These are phyloP conservation scores for Eurois occulta DNA, from an alignment of 2,888 invertebrate species.

Conservation along the genomic window DNA sequence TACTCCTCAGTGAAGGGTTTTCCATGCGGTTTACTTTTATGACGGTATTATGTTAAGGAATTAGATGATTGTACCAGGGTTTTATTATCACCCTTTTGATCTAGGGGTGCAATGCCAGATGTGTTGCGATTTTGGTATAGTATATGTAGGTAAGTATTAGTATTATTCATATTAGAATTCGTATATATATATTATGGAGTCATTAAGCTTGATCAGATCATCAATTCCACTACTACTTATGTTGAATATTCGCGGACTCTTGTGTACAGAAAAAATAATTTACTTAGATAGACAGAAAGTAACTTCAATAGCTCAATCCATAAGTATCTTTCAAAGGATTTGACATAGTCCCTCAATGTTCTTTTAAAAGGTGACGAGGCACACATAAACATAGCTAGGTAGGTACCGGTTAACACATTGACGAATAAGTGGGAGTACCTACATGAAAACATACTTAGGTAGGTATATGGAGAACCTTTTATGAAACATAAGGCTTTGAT, in stretches of 20 bases:
- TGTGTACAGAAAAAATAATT: neutral
- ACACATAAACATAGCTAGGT: neutral
- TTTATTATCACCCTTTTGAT: conserved; percentile 30
- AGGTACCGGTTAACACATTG: neutral
- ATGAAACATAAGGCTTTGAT: conserved; percentile 72
- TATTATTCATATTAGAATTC: no score
- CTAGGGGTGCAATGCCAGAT: neutral
- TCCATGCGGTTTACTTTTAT: conserved; percentile 62
- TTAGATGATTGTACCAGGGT: conserved; percentile 39
- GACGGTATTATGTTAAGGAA: conserved; percentile 38
- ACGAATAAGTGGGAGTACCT: neutral
- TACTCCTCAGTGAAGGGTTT: conserved; percentile 59
- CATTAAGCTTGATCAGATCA: neutral
- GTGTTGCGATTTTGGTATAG: neutral
- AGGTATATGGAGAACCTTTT: conserved; percentile 56
- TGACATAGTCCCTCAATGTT: neutral
- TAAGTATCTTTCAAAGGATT: neutral
- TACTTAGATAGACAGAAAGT: neutral
- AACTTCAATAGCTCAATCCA: neutral
- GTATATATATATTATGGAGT: no score
- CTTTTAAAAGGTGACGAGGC: neutral
- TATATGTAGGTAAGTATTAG: no score
- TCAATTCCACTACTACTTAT: neutral
- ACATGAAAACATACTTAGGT: conserved; percentile 38
- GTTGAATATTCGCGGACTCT: neutral